Evolutionary conservation across 2,888 invertebrate genomes (phyloP), one percentile per base, ranked within the genome.

Genomic region (Sarcophaga rosellei): DNA sequence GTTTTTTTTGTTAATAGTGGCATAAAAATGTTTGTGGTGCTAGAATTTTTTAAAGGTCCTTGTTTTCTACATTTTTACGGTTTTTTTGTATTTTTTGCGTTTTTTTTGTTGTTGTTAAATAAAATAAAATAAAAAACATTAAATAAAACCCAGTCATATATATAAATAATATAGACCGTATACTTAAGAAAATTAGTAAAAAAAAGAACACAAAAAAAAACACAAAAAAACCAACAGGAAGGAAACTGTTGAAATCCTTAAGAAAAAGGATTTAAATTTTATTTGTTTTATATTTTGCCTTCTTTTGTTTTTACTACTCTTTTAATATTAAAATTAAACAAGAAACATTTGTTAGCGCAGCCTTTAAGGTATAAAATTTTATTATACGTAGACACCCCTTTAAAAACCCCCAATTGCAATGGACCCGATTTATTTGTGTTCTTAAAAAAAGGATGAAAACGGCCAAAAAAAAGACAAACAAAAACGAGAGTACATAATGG

Each of bases 1-100:
- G 25, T 35, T 35, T 88, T 86, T 86, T 65, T 66, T 77, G 66
- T 70, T 83, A 70, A 86, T 25, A 81, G 77, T 74, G 77, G 86
- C 84, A 44, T 81, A 70, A 83, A 85, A 85, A 77, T 66, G 78
- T 65, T 85, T 87, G 82, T 81, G 87, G 84, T 59, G 87, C 79
- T 83, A 15, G 8, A 15, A 53, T 15, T 17, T 77, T 77, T 53
- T 63, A 23, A 80, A 75, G 70, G 81, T 80, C 53, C 17, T 53
- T 17, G 12, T 53, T 17, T 53, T 53, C 0, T 15, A 47, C 6
- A 35, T 15, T 15, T 47, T 47, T 12, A 15, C 15, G 4, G 47
- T 53, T 53, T 1, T 15, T 12, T 12, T 53, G 4, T 47, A 15
- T 1, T 53, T 47, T 47, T 53, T 1, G 8, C 10, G 10, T 35